These are phyloP conservation scores for Etia nguti DNA, from an alignment of 2,113 vertebrate genomes.

Conservation along the genomic window DNA sequence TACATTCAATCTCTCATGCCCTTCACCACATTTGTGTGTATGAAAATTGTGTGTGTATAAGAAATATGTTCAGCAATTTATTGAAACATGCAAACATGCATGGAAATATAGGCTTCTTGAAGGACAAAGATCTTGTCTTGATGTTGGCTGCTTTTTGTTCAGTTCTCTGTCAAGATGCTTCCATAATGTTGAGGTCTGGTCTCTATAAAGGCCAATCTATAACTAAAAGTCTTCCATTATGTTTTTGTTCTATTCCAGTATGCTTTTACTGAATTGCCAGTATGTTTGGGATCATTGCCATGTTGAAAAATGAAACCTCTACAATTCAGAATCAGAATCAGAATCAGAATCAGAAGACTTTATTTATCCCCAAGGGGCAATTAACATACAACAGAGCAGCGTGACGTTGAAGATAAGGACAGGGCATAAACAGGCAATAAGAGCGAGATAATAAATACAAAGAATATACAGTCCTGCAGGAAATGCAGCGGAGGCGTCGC, in stretches of 20 bases:
- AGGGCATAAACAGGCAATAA: too few relatives aligned
- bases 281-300: not conserved
- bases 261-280: not conserved
- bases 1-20: not conserved
- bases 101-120: not conserved
- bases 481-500: too few relatives aligned
- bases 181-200: not conserved
- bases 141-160: not conserved
- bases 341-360: too few relatives aligned
- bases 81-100: not conserved
- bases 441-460: too few relatives aligned
- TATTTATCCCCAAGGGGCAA: too few relatives aligned
- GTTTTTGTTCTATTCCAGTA: not conserved
- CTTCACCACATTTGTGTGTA: not conserved
- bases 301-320: not conserved
- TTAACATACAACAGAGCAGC: too few relatives aligned
- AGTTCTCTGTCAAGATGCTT: not conserved
- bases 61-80: not conserved
- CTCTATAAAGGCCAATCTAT: not conserved
- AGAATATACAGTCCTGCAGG: too few relatives aligned
- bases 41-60: not conserved
- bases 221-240: not conserved
- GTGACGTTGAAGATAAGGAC: too few relatives aligned
- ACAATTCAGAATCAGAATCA: too few relatives aligned
- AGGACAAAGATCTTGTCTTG: not conserved